Percentiles rank a stretch among this genome's conserved stretches.
phyloP scores from a whole-genome alignment of 2,113 vertebrate species.

The Eptatretus burgeri region DNA sequence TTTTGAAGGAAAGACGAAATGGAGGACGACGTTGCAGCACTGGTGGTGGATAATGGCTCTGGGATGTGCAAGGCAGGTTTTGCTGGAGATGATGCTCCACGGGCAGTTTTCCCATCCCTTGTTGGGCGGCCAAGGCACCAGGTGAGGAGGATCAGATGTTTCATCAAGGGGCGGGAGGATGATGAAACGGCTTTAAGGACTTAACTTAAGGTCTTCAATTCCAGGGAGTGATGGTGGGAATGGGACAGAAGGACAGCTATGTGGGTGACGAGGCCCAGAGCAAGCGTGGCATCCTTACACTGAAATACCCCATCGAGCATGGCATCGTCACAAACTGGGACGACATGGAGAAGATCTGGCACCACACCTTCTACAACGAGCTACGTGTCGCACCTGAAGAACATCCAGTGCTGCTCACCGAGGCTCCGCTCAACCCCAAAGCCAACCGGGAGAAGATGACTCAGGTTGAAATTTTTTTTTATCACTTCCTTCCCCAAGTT shows the following conservation, averaged over 20 bases:
- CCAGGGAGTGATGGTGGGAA: constrained; percentile 32
- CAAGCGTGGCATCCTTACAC: constrained; percentile 30
- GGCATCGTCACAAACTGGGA: constrained; percentile 38
- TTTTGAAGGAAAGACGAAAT: constrained; percentile 8
- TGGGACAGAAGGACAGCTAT: constrained; percentile 35
- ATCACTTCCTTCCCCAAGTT: too few relatives aligned
- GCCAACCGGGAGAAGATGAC: constrained; percentile 45
- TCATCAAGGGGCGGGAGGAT: too few relatives aligned
- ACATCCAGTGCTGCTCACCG: constrained; percentile 32
- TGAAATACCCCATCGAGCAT: constrained; percentile 33
- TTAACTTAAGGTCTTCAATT: accelerated
- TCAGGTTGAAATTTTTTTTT: constrained; percentile 17
- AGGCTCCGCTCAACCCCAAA: constrained; percentile 35
- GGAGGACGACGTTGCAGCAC: constrained; percentile 31
- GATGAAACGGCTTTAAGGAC: background rate
- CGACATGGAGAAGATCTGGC: constrained; percentile 36
- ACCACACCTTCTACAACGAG: constrained; percentile 22
- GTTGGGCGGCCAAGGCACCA: constrained; percentile 22
- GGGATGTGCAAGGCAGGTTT: constrained; percentile 37
- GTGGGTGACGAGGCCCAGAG: constrained; percentile 34
- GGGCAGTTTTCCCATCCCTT: constrained; percentile 25
- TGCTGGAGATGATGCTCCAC: constrained; percentile 28
- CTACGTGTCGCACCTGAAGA: constrained; percentile 30
- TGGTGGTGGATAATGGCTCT: constrained; percentile 35
- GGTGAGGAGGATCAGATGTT: constrained; percentile 12